phyloP scores from a whole-genome alignment of 2,888 invertebrate species.

The Nebria salina region DNA sequence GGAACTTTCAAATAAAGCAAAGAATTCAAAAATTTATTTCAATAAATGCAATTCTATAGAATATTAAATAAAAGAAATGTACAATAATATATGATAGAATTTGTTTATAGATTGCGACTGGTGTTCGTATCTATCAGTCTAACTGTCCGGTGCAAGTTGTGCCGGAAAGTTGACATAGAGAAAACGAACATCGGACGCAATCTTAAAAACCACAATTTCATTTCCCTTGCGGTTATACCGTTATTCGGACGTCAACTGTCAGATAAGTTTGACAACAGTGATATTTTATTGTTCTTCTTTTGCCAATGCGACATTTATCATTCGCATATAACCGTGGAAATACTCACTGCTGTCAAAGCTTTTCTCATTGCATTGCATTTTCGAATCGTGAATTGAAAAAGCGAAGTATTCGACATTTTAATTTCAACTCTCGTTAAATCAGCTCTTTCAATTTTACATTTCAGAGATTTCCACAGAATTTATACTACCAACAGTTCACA shows the following conservation, averaged over 20 bases:
- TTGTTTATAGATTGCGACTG: background rate
- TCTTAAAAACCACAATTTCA: slow-evolving; percentile 44
- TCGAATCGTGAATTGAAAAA: background rate
- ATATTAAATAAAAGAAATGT: too few species aligned
- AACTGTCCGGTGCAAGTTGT: slow-evolving; percentile 23
- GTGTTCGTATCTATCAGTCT: slow-evolving; percentile 2
- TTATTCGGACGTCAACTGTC: slow-evolving; percentile 36
- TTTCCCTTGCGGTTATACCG: slow-evolving; percentile 34
- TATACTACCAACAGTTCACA: too few species aligned
- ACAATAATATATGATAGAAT: background rate
- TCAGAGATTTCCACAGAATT: too few species aligned
- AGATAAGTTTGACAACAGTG: slow-evolving; percentile 38
- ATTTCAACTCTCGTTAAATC: background rate
- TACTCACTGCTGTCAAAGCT: slow-evolving; percentile 8
- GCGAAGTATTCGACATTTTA: background rate
- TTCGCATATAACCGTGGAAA: slow-evolving; percentile 27
- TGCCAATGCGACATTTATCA: slow-evolving; percentile 40
- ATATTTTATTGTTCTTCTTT: slow-evolving; percentile 40
- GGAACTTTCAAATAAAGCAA: too few species aligned
- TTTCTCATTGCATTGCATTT: background rate
- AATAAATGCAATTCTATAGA: too few species aligned
- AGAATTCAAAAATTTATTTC: too few species aligned
- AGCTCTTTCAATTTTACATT: too few species aligned
- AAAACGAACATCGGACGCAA: slow-evolving; percentile 38
- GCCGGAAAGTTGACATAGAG: slow-evolving; percentile 29